These are phyloP conservation scores for Dendrolimus punctatus DNA, from an alignment of 1,140 invertebrate species.

Conservation along the genomic window DNA sequence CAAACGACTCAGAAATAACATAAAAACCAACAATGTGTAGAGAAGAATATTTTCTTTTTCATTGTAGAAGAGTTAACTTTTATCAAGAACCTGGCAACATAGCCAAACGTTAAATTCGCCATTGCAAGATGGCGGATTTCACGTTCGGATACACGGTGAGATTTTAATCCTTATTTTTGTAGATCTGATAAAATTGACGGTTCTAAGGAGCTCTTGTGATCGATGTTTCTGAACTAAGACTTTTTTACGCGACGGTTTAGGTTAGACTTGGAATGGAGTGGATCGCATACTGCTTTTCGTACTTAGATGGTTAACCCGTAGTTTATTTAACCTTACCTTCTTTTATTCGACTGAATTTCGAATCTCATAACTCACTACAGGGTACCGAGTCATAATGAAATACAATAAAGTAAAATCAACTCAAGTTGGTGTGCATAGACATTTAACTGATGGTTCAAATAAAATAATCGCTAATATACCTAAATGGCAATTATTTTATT, in stretches of 20 bases:
- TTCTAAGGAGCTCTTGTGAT: conserved; percentile 22
- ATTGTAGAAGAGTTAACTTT: no score
- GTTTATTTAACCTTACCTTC: conserved; percentile 18
- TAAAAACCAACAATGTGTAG: no score
- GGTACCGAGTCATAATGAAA: conserved; percentile 53
- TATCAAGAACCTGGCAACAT: no score
- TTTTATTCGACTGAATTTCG: conserved; percentile 27
- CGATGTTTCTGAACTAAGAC: conserved; percentile 8
- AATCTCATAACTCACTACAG: conserved; percentile 56
- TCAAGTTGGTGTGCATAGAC: no score
- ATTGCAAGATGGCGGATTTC: conserved; percentile 10
- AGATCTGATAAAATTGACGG: conserved; percentile 28
- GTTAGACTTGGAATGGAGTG: no score
- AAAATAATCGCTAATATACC: no score
- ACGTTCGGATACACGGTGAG: conserved; percentile 6
- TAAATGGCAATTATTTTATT: no score
- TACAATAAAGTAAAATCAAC: conserved; percentile 23
- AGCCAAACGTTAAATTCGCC: conserved; percentile 9
- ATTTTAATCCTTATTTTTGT: conserved; percentile 36
- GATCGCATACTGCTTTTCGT: conserved; percentile 16
- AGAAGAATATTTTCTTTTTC: no score
- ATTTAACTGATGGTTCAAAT: no score
- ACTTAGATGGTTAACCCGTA: conserved; percentile 25
- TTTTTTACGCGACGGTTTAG: no score
- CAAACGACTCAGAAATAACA: no score